Conservation (phyloP, 2,797 vertebrate species). For the Anomalospiza imberbis region DNA sequence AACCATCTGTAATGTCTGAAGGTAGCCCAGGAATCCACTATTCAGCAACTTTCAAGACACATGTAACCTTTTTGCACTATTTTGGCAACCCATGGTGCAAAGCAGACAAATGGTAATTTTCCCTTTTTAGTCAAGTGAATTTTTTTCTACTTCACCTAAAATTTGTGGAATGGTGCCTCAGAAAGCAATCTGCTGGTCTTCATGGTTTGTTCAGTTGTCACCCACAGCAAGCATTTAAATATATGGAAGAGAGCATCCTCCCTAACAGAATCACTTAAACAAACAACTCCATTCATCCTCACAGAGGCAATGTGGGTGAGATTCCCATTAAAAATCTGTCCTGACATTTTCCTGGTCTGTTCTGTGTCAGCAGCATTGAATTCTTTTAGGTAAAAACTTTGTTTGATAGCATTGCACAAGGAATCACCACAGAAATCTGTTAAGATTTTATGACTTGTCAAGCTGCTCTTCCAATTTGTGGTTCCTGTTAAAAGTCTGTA, state of each 20-base stretch:
- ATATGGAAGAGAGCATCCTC: rapidly evolving
- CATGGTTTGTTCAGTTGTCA: background rate
- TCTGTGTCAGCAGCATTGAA: background rate
- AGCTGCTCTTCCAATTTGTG: background rate
- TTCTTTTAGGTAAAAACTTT: rapidly evolving
- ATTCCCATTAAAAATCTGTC: background rate
- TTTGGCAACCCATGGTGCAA: background rate
- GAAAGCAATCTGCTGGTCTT: background rate
- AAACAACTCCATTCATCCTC: background rate
- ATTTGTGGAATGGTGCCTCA: background rate
- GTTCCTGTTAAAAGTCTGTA: background rate
- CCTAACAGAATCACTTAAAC: background rate
- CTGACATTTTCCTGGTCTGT: background rate
- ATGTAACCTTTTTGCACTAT: background rate
- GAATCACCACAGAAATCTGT: background rate
- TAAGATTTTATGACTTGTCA: background rate
- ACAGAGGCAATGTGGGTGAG: background rate
- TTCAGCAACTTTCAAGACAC: background rate
- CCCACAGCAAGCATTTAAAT: background rate
- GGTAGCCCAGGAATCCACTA: background rate
- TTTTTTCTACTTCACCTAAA: background rate
- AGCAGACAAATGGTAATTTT: background rate
- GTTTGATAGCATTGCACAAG: background rate
- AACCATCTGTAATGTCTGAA: rapidly evolving
- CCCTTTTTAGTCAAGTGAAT: background rate